Evolutionary conservation across 2,113 vertebrate species (phyloP), one percentile per base, ranked within the genome.

Genomic region (Coreoperca whiteheadi): DNA sequence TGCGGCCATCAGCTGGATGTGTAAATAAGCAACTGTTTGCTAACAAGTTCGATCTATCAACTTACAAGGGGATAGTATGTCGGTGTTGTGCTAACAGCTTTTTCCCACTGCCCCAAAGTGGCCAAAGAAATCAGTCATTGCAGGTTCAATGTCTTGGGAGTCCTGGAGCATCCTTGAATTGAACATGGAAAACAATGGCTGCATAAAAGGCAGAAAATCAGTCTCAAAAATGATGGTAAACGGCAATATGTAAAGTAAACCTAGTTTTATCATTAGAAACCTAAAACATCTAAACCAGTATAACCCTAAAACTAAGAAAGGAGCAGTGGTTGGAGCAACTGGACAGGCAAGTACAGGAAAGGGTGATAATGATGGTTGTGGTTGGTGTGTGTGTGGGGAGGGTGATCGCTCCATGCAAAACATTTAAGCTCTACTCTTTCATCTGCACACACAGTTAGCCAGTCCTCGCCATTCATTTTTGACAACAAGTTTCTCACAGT

Each of bases 371-470:
- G 43, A 75, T 67, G 28, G 32, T 39, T 66, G 37, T 48, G 21
- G 68, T 70, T 56, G 56, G 56, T 48, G 21, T 48, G 41, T 25
- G 28, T 70, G 39, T 43, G 41, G 53, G 14, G 25, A 83, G 86
- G 63, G 82, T 94, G 91, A 94, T 94, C 85, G 65, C 66, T 86
- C 81, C 78, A 89, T 76, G 91, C 84, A 89, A 84, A 85, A 90
- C 79, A 83, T 80, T 79, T 90, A 91, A 92, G 89, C 88, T 61
- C 25, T 79, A 50, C 71, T 91, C 89, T 94, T 92, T 93, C 82
- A 91, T 89, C 76, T 87, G 79, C 85, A 86, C 79, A 89, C 76
- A 85, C 87, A 94, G 83, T 94, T 91, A 88, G 77, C 87, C 83
- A 30, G 84, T 87, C 73, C 82, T 85, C 70, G n/a, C 70, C 76